Evolutionary conservation across 2,888 invertebrate genomes (phyloP), one percentile per base, ranked within the genome.

Genomic region (Ypsolopha sequella): DNA sequence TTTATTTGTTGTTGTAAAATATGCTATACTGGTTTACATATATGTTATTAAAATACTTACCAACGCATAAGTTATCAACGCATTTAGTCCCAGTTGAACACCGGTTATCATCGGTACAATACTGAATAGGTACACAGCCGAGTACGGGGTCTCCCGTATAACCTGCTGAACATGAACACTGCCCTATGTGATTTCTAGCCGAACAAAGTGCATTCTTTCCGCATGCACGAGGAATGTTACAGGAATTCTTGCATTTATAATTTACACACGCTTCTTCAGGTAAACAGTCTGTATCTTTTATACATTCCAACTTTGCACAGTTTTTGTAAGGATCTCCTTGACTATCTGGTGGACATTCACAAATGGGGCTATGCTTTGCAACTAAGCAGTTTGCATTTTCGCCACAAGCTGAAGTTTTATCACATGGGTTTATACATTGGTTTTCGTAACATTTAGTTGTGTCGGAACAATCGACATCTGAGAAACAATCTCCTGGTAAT

Each of bases 31-130:
- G 8, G 38, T 6, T 4, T 38, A 38, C 38, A 8, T 38, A 38
- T 38, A 38, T 38, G 6, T 38, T 41, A 36, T 36, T 46, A 36
- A 48, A 51, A 46, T 52, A 82, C 89, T 86, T 80, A 91, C 91
- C 89, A 54, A 90, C 90, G 66, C 96, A 96, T 55, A 95, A 89
- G 53, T 95, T 95, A 57, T 93, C 93, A 54, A 92, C 89, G 65
- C 96, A 96, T 64, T 92, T 93, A 9, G 95, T 93, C 51, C 95
- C 95, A 2, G 94, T 89, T 0, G 95, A 91, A 70, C 97, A 97
- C 68, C 95, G 94, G 41, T 85, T 89, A 58, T 96, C 95, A 52
- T 88, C 88, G 48, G 91, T 91, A 65, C 97, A 97, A 64, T 94
- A 95, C 62, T 95, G 94, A 50, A 96, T 88, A 1, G 92, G 89